Evolutionary conservation across 2,797 vertebrate genomes (phyloP).

Genomic region (Heterohyrax brucei): DNA sequence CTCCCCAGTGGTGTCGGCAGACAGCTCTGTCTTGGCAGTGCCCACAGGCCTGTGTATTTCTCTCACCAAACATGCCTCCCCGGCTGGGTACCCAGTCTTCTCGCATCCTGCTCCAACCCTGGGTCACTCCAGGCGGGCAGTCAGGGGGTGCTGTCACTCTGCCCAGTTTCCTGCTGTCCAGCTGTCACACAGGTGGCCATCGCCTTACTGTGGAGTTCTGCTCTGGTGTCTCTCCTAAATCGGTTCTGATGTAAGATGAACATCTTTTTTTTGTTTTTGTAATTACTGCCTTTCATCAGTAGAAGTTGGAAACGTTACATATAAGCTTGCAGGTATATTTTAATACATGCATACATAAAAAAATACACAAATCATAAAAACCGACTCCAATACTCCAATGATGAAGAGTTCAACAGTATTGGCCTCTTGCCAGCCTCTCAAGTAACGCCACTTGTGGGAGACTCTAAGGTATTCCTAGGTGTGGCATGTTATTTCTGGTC

Average conservation of each 20-base stretch:
- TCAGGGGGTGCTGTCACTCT: not conserved
- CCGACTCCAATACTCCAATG: not conserved
- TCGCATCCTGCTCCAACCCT: not conserved
- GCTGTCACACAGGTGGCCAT: not conserved
- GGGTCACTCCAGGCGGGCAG: not conserved
- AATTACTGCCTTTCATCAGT: too few relatives aligned
- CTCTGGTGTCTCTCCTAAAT: not conserved
- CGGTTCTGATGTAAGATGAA: too few relatives aligned
- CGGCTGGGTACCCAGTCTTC: not conserved
- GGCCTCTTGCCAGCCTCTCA: not conserved
- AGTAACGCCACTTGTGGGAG: not conserved
- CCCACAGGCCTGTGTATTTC: conserved; percentile 1
- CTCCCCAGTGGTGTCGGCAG: not conserved
- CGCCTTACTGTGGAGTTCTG: not conserved
- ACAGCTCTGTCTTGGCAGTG: not conserved
- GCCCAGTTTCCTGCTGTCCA: not conserved
- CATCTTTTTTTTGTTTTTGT: too few relatives aligned
- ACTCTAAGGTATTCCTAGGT: not conserved
- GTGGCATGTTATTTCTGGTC: not conserved
- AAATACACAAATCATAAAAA: not conserved
- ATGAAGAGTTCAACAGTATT: not conserved
- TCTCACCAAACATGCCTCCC: not conserved
- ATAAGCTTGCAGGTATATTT: not conserved
- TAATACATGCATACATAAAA: not conserved
- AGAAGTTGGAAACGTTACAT: not conserved